Evolutionary conservation across 2,797 vertebrate species (phyloP).

Genomic region (Amblyopsis hoosieri): DNA sequence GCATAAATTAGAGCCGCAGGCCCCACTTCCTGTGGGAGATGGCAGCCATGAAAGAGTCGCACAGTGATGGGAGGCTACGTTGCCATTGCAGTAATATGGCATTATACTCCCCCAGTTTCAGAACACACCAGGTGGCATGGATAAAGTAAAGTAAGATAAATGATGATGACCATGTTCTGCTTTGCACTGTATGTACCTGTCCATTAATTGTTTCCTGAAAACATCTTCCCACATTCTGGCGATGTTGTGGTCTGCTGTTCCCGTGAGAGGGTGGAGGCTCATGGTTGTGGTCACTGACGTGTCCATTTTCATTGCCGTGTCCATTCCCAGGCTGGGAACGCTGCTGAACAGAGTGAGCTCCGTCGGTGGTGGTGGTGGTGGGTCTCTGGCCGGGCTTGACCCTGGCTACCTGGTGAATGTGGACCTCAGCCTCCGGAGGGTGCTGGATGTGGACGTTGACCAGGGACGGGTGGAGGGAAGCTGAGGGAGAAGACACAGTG

Average conservation of each 20-base stretch:
- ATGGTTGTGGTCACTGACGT: slow-evolving; percentile 11
- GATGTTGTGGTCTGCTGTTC: slow-evolving; percentile 51
- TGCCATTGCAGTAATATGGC: slow-evolving; percentile 22
- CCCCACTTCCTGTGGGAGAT: slow-evolving; percentile 35
- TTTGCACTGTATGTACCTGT: slow-evolving; percentile 78
- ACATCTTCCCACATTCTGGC: slow-evolving; percentile 82
- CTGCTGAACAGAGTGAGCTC: slow-evolving; percentile 9
- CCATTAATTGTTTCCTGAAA: slow-evolving; percentile 87
- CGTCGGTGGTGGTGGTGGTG: slow-evolving; percentile 57
- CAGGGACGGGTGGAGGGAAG: slow-evolving; percentile 88
- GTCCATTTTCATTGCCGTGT: slow-evolving; percentile 16
- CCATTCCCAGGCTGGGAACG: slow-evolving; percentile 13
- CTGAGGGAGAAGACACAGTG: slow-evolving; percentile 65
- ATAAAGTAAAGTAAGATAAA: slow-evolving; percentile 21
- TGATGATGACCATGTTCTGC: background rate
- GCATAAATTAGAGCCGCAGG: slow-evolving; percentile 42
- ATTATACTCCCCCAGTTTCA: slow-evolving; percentile 17
- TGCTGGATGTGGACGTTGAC: slow-evolving; percentile 94
- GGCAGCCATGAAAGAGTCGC: slow-evolving; percentile 24
- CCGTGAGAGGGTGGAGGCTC: background rate
- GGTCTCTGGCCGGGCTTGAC: slow-evolving; percentile 79
- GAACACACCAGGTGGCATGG: slow-evolving; percentile 13
- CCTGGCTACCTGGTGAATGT: slow-evolving; percentile 92
- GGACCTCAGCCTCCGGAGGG: slow-evolving; percentile 88
- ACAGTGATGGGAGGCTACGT: slow-evolving; percentile 18